Evolutionary conservation across 2,888 invertebrate species (phyloP), one percentile per base, ranked within the genome.

Genomic region (Drosophila vallismaia): DNA sequence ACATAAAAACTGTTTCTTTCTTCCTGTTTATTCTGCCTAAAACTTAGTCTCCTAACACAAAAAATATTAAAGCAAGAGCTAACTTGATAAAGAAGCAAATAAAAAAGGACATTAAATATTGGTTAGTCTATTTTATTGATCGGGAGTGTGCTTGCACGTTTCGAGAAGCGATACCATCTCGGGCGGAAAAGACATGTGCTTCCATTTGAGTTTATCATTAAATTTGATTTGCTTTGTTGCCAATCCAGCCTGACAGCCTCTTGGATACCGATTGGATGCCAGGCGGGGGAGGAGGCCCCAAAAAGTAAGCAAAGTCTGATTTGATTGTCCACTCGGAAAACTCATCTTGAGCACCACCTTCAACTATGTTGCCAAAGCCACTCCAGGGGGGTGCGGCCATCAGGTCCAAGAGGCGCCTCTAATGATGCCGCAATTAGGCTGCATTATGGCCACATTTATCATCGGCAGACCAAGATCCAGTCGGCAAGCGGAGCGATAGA

Each of bases 171-270:
- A 79, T 66, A 71, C 53, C 78, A 82, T 77, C 51, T 60, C 77
- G 71, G 44, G 74, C 75, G 81, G 73, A 81, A 82, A 71, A 75
- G 84, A 81, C 81, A 84, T 78, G 79, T 71, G 67, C 72, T 60
- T 74, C 69, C 58, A 76, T 71, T 74, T 62, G 79, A 76, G 82
- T 78, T 84, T 84, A 84, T 84, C 84, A 84, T 84, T 84, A 84
- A 76, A 83, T 83, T 83, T 84, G 82, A 83, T 82, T 83, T 83
- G 82, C 84, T 79, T 79, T 60, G 68, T 75, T 68, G 48, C 49
- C 53, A 58, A 66, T 68, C 29, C 64, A 31, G 60, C 38, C 46
- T 62, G 64, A 64, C 64, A 66, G 62, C 24, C 19, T 33, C 45
- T 45, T 7, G 51, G 9, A 38, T 45, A 36, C 50, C 63, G 10